phyloP scores from a whole-genome alignment of 2,888 invertebrate species.

The Liposcelis brunnea region DNA sequence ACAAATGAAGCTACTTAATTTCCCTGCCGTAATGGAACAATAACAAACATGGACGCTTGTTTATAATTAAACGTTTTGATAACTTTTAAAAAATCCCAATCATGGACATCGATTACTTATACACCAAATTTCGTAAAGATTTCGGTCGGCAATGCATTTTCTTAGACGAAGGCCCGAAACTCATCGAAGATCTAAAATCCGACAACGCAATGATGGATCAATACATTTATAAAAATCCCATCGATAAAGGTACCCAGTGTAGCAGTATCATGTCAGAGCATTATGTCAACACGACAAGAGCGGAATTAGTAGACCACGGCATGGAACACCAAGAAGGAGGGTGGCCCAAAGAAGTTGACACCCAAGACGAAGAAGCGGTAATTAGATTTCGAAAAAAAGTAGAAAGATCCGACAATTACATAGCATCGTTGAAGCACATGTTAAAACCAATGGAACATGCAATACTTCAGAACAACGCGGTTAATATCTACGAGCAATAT shows the following conservation, averaged over 20 bases:
- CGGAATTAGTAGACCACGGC: constrained; percentile 38
- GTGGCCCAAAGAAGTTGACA: constrained; percentile 62
- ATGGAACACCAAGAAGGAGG: constrained; percentile 65
- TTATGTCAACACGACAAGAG: constrained; percentile 42
- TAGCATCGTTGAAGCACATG: constrained; percentile 40
- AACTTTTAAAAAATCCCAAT: too few relatives aligned
- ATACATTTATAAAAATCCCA: constrained; percentile 35
- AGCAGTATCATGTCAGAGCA: constrained; percentile 30
- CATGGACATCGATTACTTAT: constrained; percentile 27
- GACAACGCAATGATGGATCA: constrained; percentile 27
- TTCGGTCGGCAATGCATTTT: constrained; percentile 36
- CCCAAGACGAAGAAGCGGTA: constrained; percentile 49
- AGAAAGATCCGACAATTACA: constrained; percentile 60
- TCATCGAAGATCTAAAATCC: constrained; percentile 24
- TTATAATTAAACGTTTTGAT: too few relatives aligned
- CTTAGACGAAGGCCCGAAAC: constrained; percentile 27
- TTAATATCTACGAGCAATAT: constrained; percentile 63
- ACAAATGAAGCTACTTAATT: too few relatives aligned
- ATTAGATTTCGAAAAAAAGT: constrained; percentile 56
- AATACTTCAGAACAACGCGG: constrained; percentile 59
- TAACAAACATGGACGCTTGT: neutral
- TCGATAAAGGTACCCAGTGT: constrained; percentile 32
- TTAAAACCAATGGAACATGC: constrained; percentile 43
- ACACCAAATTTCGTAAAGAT: constrained; percentile 31
- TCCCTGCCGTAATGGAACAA: neutral